Evolutionary conservation across 2,888 invertebrate genomes (phyloP).

Genomic region (Gastrophysa polygoni): DNA sequence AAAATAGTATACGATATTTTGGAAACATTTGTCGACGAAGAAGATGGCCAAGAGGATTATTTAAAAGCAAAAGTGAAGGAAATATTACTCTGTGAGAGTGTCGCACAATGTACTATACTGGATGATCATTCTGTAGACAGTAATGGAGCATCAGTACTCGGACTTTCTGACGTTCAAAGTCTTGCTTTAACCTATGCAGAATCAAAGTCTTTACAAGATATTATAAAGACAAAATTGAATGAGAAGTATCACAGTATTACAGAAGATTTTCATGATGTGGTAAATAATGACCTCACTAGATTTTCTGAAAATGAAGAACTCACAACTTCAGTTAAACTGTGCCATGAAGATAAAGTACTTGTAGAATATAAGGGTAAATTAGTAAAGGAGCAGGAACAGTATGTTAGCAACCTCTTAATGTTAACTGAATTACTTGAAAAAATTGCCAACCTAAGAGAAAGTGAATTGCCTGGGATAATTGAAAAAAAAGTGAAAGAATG

Average conservation of each 20-base stretch:
- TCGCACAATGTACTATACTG: constrained; percentile 27
- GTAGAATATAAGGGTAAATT: constrained; percentile 53
- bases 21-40: constrained; percentile 40
- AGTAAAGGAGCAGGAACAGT: constrained; percentile 50
- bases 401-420: constrained; percentile 50
- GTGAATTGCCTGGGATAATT: constrained; percentile 47
- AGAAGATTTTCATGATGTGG: constrained; percentile 16
- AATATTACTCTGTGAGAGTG: constrained; percentile 42
- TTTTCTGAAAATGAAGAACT: constrained; percentile 15
- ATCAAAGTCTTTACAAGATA: constrained; percentile 35
- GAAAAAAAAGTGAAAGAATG: constrained; percentile 52
- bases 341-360: constrained; percentile 29
- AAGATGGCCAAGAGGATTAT: constrained; percentile 35
- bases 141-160: constrained; percentile 26
- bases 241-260: constrained; percentile 48
- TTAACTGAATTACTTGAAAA: constrained; percentile 49
- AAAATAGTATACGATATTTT: constrained; percentile 46
- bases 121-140: constrained; percentile 18
- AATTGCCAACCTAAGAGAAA: constrained; percentile 52
- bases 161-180: constrained; percentile 25
- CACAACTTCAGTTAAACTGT: constrained; percentile 25
- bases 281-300: constrained; percentile 39
- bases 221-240: constrained; percentile 39
- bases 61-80: constrained; percentile 44
- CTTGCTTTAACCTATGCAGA: constrained; percentile 52